These are phyloP conservation scores for Halichoerus grypus DNA, from an alignment of 2,113 vertebrate species.

Conservation along the genomic window DNA sequence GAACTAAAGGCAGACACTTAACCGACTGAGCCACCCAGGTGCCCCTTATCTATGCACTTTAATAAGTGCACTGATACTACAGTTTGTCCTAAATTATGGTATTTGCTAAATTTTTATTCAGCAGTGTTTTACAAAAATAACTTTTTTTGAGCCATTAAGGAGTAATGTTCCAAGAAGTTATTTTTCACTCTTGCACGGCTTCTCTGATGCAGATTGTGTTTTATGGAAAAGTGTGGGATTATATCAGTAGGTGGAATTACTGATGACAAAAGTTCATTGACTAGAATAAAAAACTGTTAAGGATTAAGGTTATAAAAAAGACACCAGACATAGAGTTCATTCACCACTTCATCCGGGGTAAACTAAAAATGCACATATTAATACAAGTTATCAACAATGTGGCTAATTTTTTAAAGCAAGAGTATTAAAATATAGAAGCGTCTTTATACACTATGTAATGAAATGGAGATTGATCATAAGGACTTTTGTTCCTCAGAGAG, in stretches of 20 bases:
- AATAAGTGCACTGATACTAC: background rate
- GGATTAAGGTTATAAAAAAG: background rate
- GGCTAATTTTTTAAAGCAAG: conserved; percentile 15
- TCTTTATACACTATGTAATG: background rate
- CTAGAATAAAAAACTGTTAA: background rate
- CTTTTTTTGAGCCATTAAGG: background rate
- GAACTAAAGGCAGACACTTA: background rate
- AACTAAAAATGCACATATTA: background rate
- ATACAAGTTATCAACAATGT: background rate
- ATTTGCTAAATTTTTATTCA: background rate
- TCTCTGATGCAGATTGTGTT: background rate
- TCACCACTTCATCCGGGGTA: background rate
- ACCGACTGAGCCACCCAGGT: background rate
- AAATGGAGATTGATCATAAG: conserved; percentile 33
- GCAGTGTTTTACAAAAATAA: background rate
- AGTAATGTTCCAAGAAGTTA: background rate
- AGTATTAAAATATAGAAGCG: background rate
- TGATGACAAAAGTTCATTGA: background rate
- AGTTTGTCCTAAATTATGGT: background rate
- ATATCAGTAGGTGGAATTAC: conserved; percentile 22
- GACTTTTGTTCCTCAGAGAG: background rate
- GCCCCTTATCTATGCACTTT: background rate
- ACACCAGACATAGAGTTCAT: background rate
- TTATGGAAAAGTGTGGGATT: background rate
- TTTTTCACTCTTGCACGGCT: background rate